Evolutionary conservation across 1,140 invertebrate genomes (phyloP).

Genomic region (Drosophila burlai): DNA sequence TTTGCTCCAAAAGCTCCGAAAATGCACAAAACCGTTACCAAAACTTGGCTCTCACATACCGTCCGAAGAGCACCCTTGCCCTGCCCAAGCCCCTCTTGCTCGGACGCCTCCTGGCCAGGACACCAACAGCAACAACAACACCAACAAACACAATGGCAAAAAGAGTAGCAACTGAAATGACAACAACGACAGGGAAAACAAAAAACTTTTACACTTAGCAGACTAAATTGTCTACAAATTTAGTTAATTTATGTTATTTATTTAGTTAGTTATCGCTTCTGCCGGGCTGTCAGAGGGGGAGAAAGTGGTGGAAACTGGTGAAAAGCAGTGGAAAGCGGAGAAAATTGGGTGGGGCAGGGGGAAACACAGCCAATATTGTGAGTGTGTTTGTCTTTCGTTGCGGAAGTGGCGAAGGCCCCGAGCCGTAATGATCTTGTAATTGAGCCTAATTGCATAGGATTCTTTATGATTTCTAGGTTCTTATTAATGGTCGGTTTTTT

Average conservation of each 20-base stretch:
- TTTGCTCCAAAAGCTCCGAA: slow-evolving; percentile 46
- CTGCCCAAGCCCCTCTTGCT: neutral
- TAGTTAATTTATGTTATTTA: slow-evolving; percentile 83
- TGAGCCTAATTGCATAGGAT: slow-evolving; percentile 8
- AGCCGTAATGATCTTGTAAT: slow-evolving; percentile 22
- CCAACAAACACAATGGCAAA: slow-evolving; percentile 29
- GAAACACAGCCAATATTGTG: neutral
- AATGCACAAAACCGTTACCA: slow-evolving; percentile 51
- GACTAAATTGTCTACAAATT: slow-evolving; percentile 83
- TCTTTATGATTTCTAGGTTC: neutral
- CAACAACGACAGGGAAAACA: slow-evolving; percentile 42
- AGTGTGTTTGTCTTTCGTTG: neutral
- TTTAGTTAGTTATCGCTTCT: slow-evolving; percentile 80
- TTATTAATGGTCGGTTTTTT: no score
- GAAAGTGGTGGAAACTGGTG: neutral
- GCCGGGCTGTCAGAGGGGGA: slow-evolving; percentile 11
- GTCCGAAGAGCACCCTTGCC: neutral
- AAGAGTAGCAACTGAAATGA: slow-evolving; percentile 41
- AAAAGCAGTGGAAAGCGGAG: neutral
- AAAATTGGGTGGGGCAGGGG: neutral
- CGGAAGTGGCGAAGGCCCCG: neutral
- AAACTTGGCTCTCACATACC: slow-evolving; percentile 33
- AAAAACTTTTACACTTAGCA: slow-evolving; percentile 80
- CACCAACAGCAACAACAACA: slow-evolving; percentile 16
- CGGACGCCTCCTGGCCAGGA: slow-evolving; percentile 5